These are phyloP conservation scores for Drosophila kurseongensis DNA, from an alignment of 1,140 invertebrate genomes.

Conservation along the genomic window DNA sequence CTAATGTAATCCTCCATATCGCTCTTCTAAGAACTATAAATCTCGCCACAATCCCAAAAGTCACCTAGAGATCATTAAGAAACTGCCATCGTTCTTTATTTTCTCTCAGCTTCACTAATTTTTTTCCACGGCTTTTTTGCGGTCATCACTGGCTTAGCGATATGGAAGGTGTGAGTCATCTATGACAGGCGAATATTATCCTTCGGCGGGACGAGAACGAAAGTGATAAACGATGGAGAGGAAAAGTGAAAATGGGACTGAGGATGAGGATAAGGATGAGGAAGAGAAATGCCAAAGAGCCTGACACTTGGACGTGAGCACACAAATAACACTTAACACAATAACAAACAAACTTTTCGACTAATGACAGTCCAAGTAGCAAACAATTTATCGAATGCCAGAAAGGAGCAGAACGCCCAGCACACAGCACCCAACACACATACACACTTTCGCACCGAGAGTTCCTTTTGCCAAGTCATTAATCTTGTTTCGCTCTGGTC, in stretches of 20 bases:
- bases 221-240: slow-evolving; percentile 74
- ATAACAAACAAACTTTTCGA: slow-evolving; percentile 84
- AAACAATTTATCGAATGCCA: slow-evolving; percentile 82
- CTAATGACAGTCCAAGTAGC: slow-evolving; percentile 84
- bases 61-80: slow-evolving; percentile 62
- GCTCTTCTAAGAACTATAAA: slow-evolving; percentile 31
- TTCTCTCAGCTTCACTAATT: slow-evolving; percentile 8
- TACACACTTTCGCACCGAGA: slow-evolving; percentile 25
- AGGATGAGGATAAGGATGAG: slow-evolving; percentile 8
- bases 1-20: background rate
- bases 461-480: slow-evolving; percentile 78
- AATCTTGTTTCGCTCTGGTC: slow-evolving; percentile 80
- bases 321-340: slow-evolving; percentile 84
- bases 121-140: slow-evolving; percentile 42
- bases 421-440: slow-evolving; percentile 27
- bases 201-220: slow-evolving; percentile 43
- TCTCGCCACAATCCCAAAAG: slow-evolving; percentile 18
- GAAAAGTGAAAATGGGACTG: slow-evolving; percentile 14
- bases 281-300: slow-evolving; percentile 45
- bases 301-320: slow-evolving; percentile 79
- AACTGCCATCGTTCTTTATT: slow-evolving; percentile 29
- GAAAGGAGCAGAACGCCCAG: slow-evolving; percentile 32
- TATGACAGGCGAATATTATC: slow-evolving; percentile 68
- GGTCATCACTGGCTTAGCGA: slow-evolving; percentile 43
- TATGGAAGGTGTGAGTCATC: slow-evolving; percentile 46